Evolutionary conservation across 2,113 vertebrate genomes (phyloP).

Genomic region (Halcyon malimbica): DNA sequence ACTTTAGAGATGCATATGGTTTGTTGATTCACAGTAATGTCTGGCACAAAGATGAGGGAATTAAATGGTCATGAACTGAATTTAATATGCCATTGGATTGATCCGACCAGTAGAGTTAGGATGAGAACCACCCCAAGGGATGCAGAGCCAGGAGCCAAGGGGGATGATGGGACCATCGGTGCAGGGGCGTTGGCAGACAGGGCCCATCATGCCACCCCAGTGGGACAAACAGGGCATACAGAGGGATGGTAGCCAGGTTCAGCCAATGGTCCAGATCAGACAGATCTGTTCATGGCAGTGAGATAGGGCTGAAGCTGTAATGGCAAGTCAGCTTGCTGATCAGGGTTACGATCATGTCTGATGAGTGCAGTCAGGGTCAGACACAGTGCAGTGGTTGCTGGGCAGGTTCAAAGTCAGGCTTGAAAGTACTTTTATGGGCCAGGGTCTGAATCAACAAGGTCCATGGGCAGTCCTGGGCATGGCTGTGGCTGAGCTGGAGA

Average conservation of each 20-base stretch:
- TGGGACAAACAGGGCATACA: neutral
- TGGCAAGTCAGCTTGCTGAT: neutral
- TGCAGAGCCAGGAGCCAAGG: neutral
- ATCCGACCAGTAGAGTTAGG: fast-evolving
- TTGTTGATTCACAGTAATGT: neutral
- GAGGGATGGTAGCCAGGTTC: neutral
- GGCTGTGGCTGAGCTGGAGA: neutral
- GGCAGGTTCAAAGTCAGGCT: neutral
- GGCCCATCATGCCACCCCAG: neutral
- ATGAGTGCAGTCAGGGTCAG: neutral
- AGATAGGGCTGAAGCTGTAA: neutral
- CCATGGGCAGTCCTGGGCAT: neutral
- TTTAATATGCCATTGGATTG: neutral
- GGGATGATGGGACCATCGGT: neutral
- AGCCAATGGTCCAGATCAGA: neutral
- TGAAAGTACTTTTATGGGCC: neutral
- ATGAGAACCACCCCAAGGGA: neutral
- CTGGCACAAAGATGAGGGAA: neutral
- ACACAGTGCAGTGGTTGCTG: fast-evolving
- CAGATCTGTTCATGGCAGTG: neutral
- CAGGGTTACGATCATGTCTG: neutral
- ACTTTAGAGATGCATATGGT: neutral
- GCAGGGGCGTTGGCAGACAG: neutral
- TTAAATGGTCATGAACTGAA: neutral
- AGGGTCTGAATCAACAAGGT: neutral